These are phyloP conservation scores for Paracyclopina nana DNA, from an alignment of 1,140 invertebrate genomes.

Conservation along the genomic window DNA sequence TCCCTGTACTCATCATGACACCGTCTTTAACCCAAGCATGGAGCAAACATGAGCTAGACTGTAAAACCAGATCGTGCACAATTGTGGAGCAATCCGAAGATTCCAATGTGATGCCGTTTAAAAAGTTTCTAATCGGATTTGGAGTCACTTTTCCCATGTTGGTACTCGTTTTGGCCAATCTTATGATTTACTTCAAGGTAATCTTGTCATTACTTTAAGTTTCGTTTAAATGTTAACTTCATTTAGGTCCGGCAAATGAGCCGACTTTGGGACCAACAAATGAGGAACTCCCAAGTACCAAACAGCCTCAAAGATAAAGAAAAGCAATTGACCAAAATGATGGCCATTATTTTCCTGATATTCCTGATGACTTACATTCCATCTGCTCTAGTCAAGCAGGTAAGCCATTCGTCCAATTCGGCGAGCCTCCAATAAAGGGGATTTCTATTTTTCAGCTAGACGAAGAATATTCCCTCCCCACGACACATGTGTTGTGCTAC, in stretches of 20 bases:
- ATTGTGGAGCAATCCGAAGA: conserved; percentile 3
- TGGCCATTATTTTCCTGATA: conserved; percentile 1
- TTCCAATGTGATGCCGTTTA: too few relatives aligned
- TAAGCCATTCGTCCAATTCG: conserved; percentile 1
- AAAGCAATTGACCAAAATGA: conserved; percentile 8
- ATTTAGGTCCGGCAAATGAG: too few relatives aligned
- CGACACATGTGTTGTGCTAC: neutral
- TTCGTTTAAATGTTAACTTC: too few relatives aligned
- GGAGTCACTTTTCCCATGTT: too few relatives aligned
- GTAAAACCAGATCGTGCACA: conserved; percentile 3
- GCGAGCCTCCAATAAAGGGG: neutral
- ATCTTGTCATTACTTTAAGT: too few relatives aligned
- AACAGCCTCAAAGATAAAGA: conserved; percentile 8
- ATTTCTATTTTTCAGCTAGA: conserved; percentile 3
- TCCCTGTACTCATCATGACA: neutral
- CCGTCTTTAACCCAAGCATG: neutral
- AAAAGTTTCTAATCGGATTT: too few relatives aligned
- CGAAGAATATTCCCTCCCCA: neutral
- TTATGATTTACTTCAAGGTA: conserved; percentile 13
- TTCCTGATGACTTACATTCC: conserved; percentile 8
- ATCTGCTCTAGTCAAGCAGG: neutral
- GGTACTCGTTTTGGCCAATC: conserved; percentile 5
- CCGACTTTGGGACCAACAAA: too few relatives aligned
- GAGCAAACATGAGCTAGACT: conserved; percentile 1
- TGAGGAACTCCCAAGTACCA: too few relatives aligned